Conservation (phyloP, 2,113 vertebrate genomes). For the Rhynchopsitta pachyrhyncha region DNA sequence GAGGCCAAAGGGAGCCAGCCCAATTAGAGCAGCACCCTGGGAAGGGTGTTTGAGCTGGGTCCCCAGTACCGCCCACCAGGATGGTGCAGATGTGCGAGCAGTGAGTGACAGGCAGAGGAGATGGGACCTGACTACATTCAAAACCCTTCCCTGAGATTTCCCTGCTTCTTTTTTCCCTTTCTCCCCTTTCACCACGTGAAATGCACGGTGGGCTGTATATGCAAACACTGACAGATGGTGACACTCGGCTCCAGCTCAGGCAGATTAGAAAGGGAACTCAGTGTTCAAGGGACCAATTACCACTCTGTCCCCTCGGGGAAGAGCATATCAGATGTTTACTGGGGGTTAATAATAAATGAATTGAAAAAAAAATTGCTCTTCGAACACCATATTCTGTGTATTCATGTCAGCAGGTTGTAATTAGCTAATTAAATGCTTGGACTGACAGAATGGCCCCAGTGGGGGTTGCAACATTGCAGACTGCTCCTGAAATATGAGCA, state of each 20-base stretch:
- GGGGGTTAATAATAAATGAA: slow-evolving; percentile 75
- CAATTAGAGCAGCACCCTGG: slow-evolving; percentile 9
- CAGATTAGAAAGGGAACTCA: slow-evolving; percentile 73
- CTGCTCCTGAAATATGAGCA: slow-evolving; percentile 63
- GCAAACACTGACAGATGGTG: slow-evolving; percentile 80
- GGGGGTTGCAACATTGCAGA: slow-evolving; percentile 54
- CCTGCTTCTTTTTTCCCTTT: slow-evolving; percentile 55
- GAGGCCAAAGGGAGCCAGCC: neutral
- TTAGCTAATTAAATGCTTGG: slow-evolving; percentile 78
- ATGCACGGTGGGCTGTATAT: slow-evolving; percentile 40
- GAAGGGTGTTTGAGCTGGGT: slow-evolving; percentile 20
- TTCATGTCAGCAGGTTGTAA: slow-evolving; percentile 77
- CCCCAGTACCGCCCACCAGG: neutral
- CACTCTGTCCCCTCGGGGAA: slow-evolving; percentile 75
- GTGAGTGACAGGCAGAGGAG: slow-evolving; percentile 29
- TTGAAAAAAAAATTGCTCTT: slow-evolving; percentile 68
- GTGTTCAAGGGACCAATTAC: slow-evolving; percentile 78
- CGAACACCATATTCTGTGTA: slow-evolving; percentile 63
- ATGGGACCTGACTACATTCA: neutral
- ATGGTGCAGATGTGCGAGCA: neutral
- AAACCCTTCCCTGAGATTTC: slow-evolving; percentile 42
- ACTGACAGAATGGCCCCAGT: slow-evolving; percentile 71
- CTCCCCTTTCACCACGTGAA: slow-evolving; percentile 52
- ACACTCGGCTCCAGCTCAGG: slow-evolving; percentile 67
- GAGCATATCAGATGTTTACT: slow-evolving; percentile 72